Base-by-base conservation (phyloP, 2,888 invertebrate species). In the Elegia similella region DNA sequence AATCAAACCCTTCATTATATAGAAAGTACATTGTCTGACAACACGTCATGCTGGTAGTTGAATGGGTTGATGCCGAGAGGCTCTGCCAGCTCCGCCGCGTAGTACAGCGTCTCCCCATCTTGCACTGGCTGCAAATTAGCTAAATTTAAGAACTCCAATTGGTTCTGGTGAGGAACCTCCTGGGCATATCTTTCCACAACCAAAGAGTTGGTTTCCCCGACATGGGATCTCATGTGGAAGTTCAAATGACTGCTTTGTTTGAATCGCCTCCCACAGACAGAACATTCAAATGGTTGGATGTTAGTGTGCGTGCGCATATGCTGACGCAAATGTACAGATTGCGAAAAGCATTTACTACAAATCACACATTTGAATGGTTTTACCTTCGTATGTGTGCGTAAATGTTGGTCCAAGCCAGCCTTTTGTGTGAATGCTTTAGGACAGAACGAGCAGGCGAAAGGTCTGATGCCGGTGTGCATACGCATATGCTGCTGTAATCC, bases 221-320 rank as follows among this genome's bases (percentile, higher is more conserved):
- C 69, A 63, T 92, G 92, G 2, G 89, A 88, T 0, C 88, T 78
- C 82, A 89, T 82, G 63, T 92, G 92, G 59, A 90, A 89, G 60
- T 91, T 92, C 56, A 91, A 72, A 65, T 92, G 91, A 62, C 91
- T 89, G 59, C 88, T 88, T 68, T 92, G 92, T 56, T 92, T 92
- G 57, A 92, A 92, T 43, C 86, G 73, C 34, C 86, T 75, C 1
- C 81, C 79, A 57, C 92, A 92, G 0, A 86, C 69, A 0, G 80
- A 73, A 62, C 92, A 92, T 64, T 82, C 84, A 62, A 91, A 92
- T 0, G 92, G 92, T 62, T 91, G 91, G 50, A 91, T 89, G 63
- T 90, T 91, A 0, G 92, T 91, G 62, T 92, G 92, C 0, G 90
- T 90, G 0, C 92, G 75, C 92, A 92, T 92, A 66, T 92, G 92